Base-by-base conservation (phyloP, 2,888 invertebrate species). In the Eremobia ochroleuca region DNA sequence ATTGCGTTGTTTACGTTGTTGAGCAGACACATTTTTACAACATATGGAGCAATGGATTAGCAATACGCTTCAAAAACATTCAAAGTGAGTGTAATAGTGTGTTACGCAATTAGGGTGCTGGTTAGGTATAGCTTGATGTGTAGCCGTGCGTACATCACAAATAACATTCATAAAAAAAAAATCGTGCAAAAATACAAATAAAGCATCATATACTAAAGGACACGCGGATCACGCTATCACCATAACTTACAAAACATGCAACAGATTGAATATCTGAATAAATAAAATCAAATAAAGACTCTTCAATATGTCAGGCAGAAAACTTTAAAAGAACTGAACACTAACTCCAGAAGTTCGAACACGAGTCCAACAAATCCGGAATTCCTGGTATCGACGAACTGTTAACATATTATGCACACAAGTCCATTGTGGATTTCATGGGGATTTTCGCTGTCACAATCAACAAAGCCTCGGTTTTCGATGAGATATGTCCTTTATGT, bases 401-500 rank as follows among this genome's bases (percentile, higher is more conserved):
- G 18, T 37, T 43, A 64, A 71, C 52, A 52, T 55, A 67, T 70
- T 73, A 78, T 65, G 67, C 85, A 82, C 67, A 75, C 73, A 75
- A 67, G 79, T 61, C 71, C 61, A 67, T 52, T 37, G 75, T 68
- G 69, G 82, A 79, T 85, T 79, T 85, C 66, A 65, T 59, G 79
- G 67, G 74, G 82, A 85, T 85, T 85, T 70, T 58, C 82, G 59
- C 72, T 77, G 85, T 85, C 79, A 85, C 79, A 82, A 73, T 85
- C 85, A 85, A 82, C 85, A 85, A 82, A 83, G 82, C 83, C 72
- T 52, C 65, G 46, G 69, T 59, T 73, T 69, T 68, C 77, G 65
- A 83, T 81, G 83, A 81, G 81, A 83, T 78, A 78, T 75, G 85
- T 75, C 49, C 40, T 43, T 77, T 64, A 70, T 64, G 85, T 62